Evolutionary conservation across 2,797 vertebrate genomes (phyloP).

Genomic region (Malacoctenus gilli): DNA sequence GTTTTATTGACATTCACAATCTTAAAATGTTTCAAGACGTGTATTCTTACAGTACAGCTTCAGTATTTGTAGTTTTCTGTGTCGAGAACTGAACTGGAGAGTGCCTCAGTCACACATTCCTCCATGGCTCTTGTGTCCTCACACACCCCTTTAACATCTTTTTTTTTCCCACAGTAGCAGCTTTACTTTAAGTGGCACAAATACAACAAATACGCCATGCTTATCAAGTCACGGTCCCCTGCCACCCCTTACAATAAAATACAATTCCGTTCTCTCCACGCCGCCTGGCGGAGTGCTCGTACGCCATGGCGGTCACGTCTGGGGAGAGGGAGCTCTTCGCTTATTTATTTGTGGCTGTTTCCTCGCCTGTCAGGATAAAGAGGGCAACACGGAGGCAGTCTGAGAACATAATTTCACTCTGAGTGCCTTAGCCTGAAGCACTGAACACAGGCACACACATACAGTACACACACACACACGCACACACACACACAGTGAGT

Average conservation of each 20-base stretch:
- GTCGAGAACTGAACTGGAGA: background rate
- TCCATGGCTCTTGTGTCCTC: constrained; percentile 65
- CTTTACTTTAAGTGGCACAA: constrained; percentile 75
- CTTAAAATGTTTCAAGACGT: too few species aligned
- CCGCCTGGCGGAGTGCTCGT: constrained; percentile 60
- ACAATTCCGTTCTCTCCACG: constrained; percentile 70
- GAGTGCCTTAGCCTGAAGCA: constrained; percentile 79
- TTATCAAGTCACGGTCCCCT: constrained; percentile 70
- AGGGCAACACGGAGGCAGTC: constrained; percentile 77
- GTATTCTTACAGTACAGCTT: too few species aligned
- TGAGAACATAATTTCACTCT: constrained; percentile 82
- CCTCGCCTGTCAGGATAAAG: constrained; percentile 82
- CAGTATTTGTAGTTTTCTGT: too few species aligned
- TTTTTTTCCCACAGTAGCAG: constrained; percentile 49
- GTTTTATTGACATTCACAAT: too few species aligned
- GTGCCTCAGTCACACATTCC: constrained; percentile 21
- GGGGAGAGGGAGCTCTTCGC: constrained; percentile 63
- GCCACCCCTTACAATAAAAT: constrained; percentile 65
- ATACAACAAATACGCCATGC: constrained; percentile 73
- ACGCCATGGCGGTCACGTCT: constrained; percentile 77
- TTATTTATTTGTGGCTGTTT: constrained; percentile 83
- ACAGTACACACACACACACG: constrained; percentile 15
- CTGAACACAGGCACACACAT: constrained; percentile 33
- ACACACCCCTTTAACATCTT: constrained; percentile 51
- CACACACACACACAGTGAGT: constrained; percentile 48